Evolutionary conservation across 2,113 vertebrate genomes (phyloP).

Genomic region (Neofelis nebulosa): DNA sequence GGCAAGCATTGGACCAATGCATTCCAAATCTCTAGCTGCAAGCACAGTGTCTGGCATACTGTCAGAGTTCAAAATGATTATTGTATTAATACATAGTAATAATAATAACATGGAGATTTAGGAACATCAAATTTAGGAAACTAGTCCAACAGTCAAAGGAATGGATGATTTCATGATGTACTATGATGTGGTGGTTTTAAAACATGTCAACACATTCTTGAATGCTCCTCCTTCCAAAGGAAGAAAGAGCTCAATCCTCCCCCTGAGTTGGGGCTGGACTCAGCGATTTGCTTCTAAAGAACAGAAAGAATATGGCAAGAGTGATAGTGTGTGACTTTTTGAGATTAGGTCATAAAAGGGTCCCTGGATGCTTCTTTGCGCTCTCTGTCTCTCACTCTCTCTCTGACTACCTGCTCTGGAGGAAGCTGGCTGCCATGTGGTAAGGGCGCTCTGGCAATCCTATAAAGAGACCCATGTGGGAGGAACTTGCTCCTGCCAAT

Average conservation of each 20-base stretch:
- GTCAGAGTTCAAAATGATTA: not conserved
- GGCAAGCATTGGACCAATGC: not conserved
- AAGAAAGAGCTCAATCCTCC: not conserved
- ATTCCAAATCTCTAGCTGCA: not conserved
- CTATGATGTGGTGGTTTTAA: not conserved
- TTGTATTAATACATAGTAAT: not conserved
- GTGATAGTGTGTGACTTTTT: not conserved
- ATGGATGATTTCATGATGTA: not conserved
- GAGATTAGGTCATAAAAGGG: not conserved
- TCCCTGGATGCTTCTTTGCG: not conserved
- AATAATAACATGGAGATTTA: not conserved
- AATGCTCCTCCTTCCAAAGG: not conserved
- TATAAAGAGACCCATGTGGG: too few species aligned
- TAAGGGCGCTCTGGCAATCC: not conserved
- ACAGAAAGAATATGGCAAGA: not conserved
- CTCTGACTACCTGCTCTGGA: not conserved
- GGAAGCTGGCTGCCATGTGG: not conserved
- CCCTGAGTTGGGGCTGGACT: not conserved
- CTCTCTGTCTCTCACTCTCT: not conserved
- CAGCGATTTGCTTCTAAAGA: not conserved
- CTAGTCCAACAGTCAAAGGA: not conserved
- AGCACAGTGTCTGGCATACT: not conserved
- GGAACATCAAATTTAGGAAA: not conserved
- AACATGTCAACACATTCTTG: not conserved
- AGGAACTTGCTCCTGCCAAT: not conserved